Evolutionary conservation across 2,113 vertebrate species (phyloP), one percentile per base, ranked within the genome.

Genomic region (Ploceus nigricollis): DNA sequence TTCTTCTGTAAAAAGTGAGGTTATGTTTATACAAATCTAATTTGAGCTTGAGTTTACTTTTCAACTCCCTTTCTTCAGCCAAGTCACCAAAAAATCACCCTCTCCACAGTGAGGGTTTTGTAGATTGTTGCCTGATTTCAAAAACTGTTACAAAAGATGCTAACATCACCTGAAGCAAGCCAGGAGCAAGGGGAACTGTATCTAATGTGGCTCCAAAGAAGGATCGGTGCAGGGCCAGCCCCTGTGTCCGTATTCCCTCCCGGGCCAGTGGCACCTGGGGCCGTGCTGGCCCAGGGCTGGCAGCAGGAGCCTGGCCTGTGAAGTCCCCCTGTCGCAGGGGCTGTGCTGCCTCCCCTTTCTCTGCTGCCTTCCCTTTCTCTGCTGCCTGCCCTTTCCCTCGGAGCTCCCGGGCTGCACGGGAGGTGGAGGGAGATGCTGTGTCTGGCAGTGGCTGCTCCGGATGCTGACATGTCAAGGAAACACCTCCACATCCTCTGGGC

Each of bases 241-340:
- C 18, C 44, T 1, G 44, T n/a, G n/a, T n/a, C n/a, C n/a, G n/a
- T n/a, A n/a, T n/a, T 30, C 4, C 0, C 4, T 2, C 44, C 11
- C 1, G 28, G 37, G 35, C 50, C 3, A 0, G 42, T 22, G 47
- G 5, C 31, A 4, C 1, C 9, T 5, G 69, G 3, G 7, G 11
- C 44, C 2, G 7, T 1, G 37, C 5, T 9, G 58, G 24, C 8
- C 24, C 30, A 22, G 0, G 2, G 10, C 10, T 11, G 2, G 1
- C 48, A 30, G 13, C 15, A 30, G 56, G 9, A 68, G 37, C 17
- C 18, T 53, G 8, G 4, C n/a, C 66, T 1, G 0, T 17, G 3
- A 10, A n/a, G 9, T 13, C 44, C 20, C 48, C 1, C 1, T 3
- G 9, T 3, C 2, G 53, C 27, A 24, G 18, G 31, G 60, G n/a